Conservation (phyloP, 2,797 vertebrate species). For the Oreochromis grahami region DNA sequence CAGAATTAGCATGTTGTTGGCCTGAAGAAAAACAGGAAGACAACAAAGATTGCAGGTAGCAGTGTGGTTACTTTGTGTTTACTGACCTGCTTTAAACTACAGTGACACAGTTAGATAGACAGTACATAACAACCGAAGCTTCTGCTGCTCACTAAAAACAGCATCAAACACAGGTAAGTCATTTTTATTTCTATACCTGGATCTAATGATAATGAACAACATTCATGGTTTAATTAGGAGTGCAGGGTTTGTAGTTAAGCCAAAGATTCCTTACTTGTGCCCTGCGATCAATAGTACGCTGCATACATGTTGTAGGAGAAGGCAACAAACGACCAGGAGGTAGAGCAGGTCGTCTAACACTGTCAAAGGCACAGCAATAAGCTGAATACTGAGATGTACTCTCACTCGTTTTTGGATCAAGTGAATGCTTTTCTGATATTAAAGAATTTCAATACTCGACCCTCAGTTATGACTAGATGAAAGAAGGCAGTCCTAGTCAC, state of each 20-base stretch:
- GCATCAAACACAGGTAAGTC: background rate
- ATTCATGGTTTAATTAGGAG: background rate
- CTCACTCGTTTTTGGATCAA: background rate
- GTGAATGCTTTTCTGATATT: background rate
- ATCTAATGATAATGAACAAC: rapidly evolving
- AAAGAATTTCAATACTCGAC: background rate
- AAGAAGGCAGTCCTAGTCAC: background rate
- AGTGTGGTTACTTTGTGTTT: background rate
- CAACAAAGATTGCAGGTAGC: background rate
- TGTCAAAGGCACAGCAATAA: background rate
- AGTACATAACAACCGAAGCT: background rate
- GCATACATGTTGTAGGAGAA: rapidly evolving
- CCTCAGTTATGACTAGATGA: background rate
- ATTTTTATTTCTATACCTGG: rapidly evolving
- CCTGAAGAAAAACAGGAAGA: background rate
- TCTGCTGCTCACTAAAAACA: background rate
- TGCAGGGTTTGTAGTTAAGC: rapidly evolving
- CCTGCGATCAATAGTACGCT: rapidly evolving
- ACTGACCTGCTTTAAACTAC: background rate
- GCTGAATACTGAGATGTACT: background rate
- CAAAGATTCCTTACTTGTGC: background rate
- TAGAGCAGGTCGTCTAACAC: background rate
- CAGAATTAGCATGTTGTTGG: background rate
- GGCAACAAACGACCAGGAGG: background rate
- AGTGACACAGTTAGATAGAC: background rate